phyloP scores from a whole-genome alignment of 2,797 vertebrate species.

The Bufotes viridis region DNA sequence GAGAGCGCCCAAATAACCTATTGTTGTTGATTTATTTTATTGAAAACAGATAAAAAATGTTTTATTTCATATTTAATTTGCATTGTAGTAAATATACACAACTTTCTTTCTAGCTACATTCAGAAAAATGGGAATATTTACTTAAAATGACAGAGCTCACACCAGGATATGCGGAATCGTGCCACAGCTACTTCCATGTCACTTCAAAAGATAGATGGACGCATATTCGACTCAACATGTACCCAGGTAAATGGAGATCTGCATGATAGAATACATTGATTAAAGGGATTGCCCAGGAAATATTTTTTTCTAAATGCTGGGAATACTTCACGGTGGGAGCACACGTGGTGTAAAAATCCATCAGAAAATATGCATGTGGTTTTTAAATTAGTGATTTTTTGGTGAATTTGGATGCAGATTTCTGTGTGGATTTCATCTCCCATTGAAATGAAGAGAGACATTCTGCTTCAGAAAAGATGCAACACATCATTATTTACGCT shows the following conservation, averaged over 20 bases:
- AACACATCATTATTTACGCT: too few relatives aligned
- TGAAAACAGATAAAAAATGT: neutral
- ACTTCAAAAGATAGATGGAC: slow-evolving; percentile 75
- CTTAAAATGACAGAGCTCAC: slow-evolving; percentile 74
- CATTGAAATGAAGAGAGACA: too few relatives aligned
- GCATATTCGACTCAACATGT: slow-evolving; percentile 86
- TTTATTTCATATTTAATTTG: neutral
- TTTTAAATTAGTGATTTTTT: too few relatives aligned
- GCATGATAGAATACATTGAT: neutral
- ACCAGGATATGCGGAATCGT: slow-evolving; percentile 75
- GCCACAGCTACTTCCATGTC: slow-evolving; percentile 80
- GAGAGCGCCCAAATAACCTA: neutral
- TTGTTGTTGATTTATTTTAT: neutral
- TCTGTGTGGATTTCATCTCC: too few relatives aligned
- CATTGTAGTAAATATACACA: neutral
- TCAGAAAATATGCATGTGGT: too few relatives aligned
- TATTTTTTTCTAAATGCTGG: too few relatives aligned
- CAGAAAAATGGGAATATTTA: slow-evolving; percentile 73
- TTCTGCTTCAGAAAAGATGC: too few relatives aligned
- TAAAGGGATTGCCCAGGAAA: too few relatives aligned
- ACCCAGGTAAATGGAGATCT: slow-evolving; percentile 75
- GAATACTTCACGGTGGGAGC: too few relatives aligned
- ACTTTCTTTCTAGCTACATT: slow-evolving; percentile 64
- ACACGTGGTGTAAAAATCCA: too few relatives aligned
- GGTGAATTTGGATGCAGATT: too few relatives aligned